A percentile compares a stretch with the other conserved stretches of the same genome.
Conservation (phyloP, 1,140 invertebrate genomes). For the Neelides sp. region DNA sequence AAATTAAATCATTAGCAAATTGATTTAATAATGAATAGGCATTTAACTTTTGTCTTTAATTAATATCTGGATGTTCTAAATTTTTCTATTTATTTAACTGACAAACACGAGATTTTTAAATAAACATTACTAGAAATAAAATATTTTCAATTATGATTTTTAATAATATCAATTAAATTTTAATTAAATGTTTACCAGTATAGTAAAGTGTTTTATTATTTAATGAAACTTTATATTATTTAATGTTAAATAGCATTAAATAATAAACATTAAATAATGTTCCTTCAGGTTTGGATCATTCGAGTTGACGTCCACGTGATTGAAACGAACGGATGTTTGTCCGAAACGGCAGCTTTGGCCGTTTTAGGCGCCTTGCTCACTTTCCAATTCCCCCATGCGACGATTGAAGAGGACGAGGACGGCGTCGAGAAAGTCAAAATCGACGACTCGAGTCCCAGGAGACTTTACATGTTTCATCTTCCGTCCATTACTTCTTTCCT, state of each 20-base stretch:
- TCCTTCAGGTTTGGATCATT: slow-evolving; percentile 28
- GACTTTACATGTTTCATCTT: slow-evolving; percentile 23
- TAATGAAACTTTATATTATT: too few species aligned
- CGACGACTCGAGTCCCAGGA: slow-evolving; percentile 23
- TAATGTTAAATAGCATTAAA: neutral
- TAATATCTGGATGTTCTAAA: too few species aligned
- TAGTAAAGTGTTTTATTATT: too few species aligned
- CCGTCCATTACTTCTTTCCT: slow-evolving; percentile 26
- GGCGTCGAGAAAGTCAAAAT: slow-evolving; percentile 19
- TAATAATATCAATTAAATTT: too few species aligned
- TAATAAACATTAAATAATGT: too few species aligned
- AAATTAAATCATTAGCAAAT: too few species aligned
- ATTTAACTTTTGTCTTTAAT: too few species aligned
- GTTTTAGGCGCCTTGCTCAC: slow-evolving; percentile 25
- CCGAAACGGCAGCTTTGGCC: slow-evolving; percentile 22
- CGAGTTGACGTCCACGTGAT: slow-evolving; percentile 28
- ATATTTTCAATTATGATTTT: too few species aligned
- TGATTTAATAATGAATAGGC: too few species aligned
- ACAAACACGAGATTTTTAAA: neutral
- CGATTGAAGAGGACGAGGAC: slow-evolving; percentile 19
- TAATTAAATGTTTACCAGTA: too few species aligned
- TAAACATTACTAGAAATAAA: neutral
- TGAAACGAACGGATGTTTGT: slow-evolving; percentile 29
- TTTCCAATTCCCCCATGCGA: slow-evolving; percentile 21
- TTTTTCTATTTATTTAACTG: neutral